A percentile compares a stretch with the other conserved stretches of the same genome.
These are phyloP conservation scores for Sarcoramphus papa DNA, from an alignment of 2,797 vertebrate species.

Conservation along the genomic window DNA sequence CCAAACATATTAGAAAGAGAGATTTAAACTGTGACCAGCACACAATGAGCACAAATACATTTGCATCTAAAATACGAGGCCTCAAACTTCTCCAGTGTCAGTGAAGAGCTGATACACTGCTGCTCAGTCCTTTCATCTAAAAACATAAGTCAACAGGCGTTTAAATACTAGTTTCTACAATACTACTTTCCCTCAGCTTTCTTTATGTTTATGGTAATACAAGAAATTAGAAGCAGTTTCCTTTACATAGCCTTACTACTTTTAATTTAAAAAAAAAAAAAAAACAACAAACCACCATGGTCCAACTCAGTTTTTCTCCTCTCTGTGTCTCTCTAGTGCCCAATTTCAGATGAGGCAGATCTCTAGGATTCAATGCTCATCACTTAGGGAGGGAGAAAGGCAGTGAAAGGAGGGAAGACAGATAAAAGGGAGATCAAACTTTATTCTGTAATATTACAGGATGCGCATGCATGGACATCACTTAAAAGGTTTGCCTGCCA, in stretches of 20 bases:
- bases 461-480: background rate
- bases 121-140: background rate
- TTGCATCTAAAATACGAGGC: background rate
- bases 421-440: background rate
- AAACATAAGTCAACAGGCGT: rapidly evolving
- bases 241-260: background rate
- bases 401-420: background rate
- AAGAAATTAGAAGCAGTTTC: background rate
- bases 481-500: background rate
- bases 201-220: background rate
- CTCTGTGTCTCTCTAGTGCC: background rate
- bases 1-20: background rate
- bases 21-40: background rate
- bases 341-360: background rate
- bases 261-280: background rate
- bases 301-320: background rate
- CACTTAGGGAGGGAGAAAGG: background rate
- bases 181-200: background rate
- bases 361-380: background rate
- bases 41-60: background rate
- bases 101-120: background rate
- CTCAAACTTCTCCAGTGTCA: background rate
- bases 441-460: background rate
- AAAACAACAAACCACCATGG: background rate
- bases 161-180: background rate